phyloP scores from a whole-genome alignment of 2,888 invertebrate genomes.

The Drosophila percnosoma region DNA sequence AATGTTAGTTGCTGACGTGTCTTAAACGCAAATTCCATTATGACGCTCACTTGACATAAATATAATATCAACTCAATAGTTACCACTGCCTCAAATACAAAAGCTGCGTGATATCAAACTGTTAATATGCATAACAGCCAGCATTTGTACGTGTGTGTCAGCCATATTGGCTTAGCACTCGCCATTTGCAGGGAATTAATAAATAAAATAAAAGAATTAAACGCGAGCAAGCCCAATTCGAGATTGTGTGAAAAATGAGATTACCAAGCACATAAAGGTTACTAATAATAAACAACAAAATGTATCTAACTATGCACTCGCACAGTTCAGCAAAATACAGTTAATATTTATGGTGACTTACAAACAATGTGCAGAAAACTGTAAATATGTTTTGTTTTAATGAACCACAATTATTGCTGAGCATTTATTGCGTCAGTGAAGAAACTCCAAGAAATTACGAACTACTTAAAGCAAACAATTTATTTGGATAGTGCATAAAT shows the following conservation, averaged over 20 bases:
- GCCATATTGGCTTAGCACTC: constrained; percentile 60
- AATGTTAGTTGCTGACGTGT: neutral
- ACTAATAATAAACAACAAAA: neutral
- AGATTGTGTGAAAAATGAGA: constrained; percentile 38
- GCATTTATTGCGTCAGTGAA: neutral
- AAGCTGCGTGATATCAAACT: constrained; percentile 15
- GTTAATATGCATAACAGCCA: constrained; percentile 17
- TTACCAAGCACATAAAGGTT: constrained; percentile 28
- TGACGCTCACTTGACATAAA: constrained; percentile 25
- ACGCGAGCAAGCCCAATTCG: constrained; percentile 1
- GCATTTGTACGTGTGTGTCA: constrained; percentile 34
- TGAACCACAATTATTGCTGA: constrained; percentile 5
- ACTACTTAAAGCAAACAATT: neutral
- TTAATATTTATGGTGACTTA: constrained; percentile 18
- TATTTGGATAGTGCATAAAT: neutral
- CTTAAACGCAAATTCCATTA: neutral
- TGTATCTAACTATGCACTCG: neutral
- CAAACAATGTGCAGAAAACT: constrained; percentile 39
- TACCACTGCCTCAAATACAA: neutral
- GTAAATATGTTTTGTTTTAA: constrained; percentile 31
- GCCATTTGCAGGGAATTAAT: constrained; percentile 59
- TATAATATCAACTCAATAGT: neutral
- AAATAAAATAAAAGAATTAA: constrained; percentile 49
- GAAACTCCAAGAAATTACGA: neutral
- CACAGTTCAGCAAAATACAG: neutral